Conservation (phyloP, 1,140 invertebrate genomes). For the Formica selysi region DNA sequence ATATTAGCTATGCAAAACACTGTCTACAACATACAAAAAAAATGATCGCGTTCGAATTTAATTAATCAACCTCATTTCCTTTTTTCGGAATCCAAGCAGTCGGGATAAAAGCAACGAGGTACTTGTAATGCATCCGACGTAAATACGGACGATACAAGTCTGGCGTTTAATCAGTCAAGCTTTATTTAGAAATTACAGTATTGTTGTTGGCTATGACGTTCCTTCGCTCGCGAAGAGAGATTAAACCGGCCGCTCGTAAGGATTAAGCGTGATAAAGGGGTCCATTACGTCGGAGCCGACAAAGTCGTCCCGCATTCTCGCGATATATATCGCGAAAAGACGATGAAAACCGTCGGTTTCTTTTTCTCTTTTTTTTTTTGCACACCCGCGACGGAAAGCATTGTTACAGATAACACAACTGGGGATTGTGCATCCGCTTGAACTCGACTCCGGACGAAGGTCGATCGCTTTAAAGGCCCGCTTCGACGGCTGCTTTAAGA, state of each 20-base stretch:
- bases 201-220: constrained; percentile 1
- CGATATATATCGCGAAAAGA: constrained; percentile 13
- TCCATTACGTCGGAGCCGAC: constrained; percentile 10
- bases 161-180: constrained; percentile 22
- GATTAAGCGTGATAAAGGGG: constrained; percentile 50
- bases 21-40: not conserved
- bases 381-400: not conserved
- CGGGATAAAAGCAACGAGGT: not conserved
- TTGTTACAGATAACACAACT: not conserved
- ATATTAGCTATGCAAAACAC: no score
- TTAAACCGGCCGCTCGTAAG: constrained; percentile 24
- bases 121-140: not conserved
- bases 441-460: not conserved
- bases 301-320: constrained; percentile 5
- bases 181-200: constrained; percentile 53
- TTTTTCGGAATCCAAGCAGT: not conserved
- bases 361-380: not conserved
- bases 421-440: not conserved
- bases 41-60: not conserved
- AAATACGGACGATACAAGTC: not conserved
- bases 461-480: constrained; percentile 51
- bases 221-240: constrained; percentile 12
- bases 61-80: not conserved
- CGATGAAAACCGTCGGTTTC: not conserved
- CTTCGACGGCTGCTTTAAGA: constrained; percentile 58